A percentile compares a stretch with the other conserved stretches of the same genome.
phyloP scores from a whole-genome alignment of 2,113 vertebrate species.

The Dipodomys spectabilis region DNA sequence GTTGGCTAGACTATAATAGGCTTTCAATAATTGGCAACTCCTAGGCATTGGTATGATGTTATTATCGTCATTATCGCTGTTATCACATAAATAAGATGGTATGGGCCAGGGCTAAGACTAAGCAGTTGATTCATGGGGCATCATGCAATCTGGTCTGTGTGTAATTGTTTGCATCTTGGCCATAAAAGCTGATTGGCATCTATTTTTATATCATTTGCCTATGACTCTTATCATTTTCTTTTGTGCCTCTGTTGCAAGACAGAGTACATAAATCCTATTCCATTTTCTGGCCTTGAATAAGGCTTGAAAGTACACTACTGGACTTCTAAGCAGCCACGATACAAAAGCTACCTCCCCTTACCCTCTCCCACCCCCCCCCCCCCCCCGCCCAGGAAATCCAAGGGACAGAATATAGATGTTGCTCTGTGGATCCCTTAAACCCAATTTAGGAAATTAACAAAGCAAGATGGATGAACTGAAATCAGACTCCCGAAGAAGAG shows the following conservation, averaged over 20 bases:
- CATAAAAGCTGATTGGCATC: background rate
- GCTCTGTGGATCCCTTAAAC: constrained; percentile 40
- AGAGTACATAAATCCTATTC: background rate
- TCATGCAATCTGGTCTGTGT: background rate
- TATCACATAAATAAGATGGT: background rate
- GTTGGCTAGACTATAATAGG: too few species aligned
- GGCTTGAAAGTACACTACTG: background rate
- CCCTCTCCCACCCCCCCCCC: background rate
- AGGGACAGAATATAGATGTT: constrained; percentile 47
- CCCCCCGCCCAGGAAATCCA: background rate
- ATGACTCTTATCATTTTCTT: background rate
- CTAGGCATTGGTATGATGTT: background rate
- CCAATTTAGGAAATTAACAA: constrained; percentile 43
- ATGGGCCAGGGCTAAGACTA: background rate
- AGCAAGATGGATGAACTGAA: constrained; percentile 59
- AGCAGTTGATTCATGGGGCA: background rate
- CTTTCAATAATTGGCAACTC: background rate
- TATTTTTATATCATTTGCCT: background rate
- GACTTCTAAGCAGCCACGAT: constrained; percentile 42
- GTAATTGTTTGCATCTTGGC: background rate
- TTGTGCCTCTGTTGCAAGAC: background rate
- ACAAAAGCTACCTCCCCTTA: background rate
- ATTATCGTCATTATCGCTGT: background rate
- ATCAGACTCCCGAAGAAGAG: constrained; percentile 56
- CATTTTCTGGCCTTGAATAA: constrained; percentile 37